These are phyloP conservation scores for Subacronicta megacephala DNA, from an alignment of 2,888 invertebrate genomes.

Conservation along the genomic window DNA sequence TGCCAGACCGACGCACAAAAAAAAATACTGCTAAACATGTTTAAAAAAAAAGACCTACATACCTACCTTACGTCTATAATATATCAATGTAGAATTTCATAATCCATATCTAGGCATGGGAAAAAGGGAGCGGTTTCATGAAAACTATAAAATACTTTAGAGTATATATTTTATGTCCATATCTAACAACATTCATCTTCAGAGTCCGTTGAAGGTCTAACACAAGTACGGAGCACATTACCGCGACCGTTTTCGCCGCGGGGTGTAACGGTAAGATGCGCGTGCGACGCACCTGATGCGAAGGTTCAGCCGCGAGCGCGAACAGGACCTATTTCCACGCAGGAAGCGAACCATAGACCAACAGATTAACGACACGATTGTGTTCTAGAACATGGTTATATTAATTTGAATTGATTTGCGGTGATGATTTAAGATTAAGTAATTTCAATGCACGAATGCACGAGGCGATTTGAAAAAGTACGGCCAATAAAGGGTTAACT, in stretches of 20 bases:
- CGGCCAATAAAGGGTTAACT: conserved; percentile 87
- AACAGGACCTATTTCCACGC: conserved; percentile 52
- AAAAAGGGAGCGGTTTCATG: too few relatives aligned
- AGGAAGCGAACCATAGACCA: conserved; percentile 54
- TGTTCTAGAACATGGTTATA: conserved; percentile 39
- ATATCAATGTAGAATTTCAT: background rate
- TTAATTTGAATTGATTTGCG: conserved; percentile 49
- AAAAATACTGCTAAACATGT: background rate
- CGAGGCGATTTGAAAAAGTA: conserved; percentile 75
- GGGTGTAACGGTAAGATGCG: conserved; percentile 77
- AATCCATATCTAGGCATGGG: background rate
- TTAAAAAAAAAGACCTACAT: too few relatives aligned
- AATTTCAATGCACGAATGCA: conserved; percentile 55
- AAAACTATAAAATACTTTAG: too few relatives aligned
- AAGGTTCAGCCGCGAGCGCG: conserved; percentile 63
- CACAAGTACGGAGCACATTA: conserved; percentile 16
- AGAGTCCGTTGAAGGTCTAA: conserved; percentile 12
- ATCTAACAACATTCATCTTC: conserved; percentile 44
- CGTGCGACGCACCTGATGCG: conserved; percentile 77
- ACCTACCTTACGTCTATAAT: too few relatives aligned
- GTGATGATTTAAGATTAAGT: conserved; percentile 24
- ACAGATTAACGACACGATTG: conserved; percentile 60
- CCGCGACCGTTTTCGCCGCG: conserved; percentile 67
- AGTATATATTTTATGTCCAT: conserved; percentile 12
- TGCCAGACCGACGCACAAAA: background rate